Conservation (phyloP, 2,888 invertebrate species). For the Eupithecia insigniata region DNA sequence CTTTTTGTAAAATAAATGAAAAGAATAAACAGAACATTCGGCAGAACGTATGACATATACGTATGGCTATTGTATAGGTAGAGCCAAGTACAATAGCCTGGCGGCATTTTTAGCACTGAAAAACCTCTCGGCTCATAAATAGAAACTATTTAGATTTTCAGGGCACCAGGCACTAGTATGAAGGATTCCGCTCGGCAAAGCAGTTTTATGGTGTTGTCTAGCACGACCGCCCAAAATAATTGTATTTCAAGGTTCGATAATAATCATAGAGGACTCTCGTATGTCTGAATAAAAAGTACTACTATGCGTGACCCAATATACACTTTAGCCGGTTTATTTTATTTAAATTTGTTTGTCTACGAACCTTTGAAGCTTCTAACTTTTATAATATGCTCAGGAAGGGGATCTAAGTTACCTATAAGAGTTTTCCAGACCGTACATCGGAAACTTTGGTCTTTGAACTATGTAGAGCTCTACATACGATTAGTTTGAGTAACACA, state of each 20-base stretch:
- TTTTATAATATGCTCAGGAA: constrained; percentile 6
- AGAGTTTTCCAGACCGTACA: constrained; percentile 6
- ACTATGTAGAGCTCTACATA: constrained; percentile 10
- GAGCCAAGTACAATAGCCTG: no score
- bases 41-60: no score
- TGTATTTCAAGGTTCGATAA: background rate
- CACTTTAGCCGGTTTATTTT: background rate
- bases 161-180: no score
- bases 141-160: no score
- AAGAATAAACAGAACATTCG: no score
- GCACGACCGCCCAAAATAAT: background rate
- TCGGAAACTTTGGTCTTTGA: constrained; percentile 13
- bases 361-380: constrained; percentile 1
- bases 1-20: background rate
- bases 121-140: no score
- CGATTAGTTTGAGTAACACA: constrained; percentile 5
- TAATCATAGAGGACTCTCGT: background rate
- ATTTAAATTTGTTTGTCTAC: constrained; percentile 3
- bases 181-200: background rate
- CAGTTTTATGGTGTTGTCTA: background rate
- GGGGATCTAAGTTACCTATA: constrained; percentile 5
- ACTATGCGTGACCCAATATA: background rate
- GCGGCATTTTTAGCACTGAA: no score
- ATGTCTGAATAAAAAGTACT: background rate
- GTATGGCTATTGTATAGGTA: no score